Evolutionary conservation across 2,113 vertebrate species (phyloP).

Genomic region (Actinemys pallida): DNA sequence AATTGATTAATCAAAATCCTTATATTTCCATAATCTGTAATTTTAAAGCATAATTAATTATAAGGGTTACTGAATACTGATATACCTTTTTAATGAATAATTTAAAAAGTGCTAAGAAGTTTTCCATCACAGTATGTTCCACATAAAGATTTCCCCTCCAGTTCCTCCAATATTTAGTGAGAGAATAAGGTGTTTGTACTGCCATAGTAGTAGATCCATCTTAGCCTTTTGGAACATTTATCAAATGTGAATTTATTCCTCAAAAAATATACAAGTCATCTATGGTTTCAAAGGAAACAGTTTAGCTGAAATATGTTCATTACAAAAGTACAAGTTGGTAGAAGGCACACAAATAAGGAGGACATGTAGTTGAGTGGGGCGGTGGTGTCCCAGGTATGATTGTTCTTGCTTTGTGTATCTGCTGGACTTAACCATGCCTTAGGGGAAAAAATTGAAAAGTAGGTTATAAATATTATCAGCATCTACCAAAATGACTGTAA

Average conservation of each 20-base stretch:
- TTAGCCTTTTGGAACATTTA: background rate
- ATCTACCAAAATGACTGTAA: background rate
- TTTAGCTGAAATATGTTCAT: background rate
- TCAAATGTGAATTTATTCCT: background rate
- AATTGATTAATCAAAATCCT: slow-evolving; percentile 55
- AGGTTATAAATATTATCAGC: background rate
- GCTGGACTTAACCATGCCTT: background rate
- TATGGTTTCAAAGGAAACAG: background rate
- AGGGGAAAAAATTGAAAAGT: background rate
- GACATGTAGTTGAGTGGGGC: background rate
- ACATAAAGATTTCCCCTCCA: rapidly evolving
- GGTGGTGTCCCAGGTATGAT: background rate
- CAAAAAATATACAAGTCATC: background rate
- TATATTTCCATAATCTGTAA: slow-evolving; percentile 64
- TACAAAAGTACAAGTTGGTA: background rate
- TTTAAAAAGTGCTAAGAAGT: background rate
- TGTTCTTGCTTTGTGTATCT: background rate
- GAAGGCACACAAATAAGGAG: background rate
- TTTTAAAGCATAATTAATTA: slow-evolving; percentile 66
- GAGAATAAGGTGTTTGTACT: background rate
- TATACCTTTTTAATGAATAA: background rate
- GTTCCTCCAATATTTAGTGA: background rate
- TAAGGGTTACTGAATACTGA: slow-evolving; percentile 43
- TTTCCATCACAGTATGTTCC: background rate
- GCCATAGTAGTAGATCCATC: background rate